These are phyloP conservation scores for Cheilinus undulatus DNA, from an alignment of 2,113 vertebrate genomes.

Conservation along the genomic window DNA sequence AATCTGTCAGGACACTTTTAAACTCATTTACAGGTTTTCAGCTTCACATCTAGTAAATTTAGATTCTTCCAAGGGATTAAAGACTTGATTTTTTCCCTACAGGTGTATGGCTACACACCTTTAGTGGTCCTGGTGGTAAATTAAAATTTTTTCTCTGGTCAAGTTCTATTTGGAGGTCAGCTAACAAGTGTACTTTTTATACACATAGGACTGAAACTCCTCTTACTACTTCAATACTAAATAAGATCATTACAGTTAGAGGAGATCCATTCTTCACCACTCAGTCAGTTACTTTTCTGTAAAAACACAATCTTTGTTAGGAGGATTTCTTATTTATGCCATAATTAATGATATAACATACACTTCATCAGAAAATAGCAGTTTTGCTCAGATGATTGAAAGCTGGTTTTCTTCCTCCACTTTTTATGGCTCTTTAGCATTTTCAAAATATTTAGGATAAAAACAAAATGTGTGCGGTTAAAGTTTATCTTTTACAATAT, in stretches of 20 bases:
- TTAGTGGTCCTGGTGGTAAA: not conserved
- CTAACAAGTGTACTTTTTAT: conserved; percentile 4
- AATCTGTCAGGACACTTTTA: conserved; percentile 74
- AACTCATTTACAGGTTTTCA: conserved; percentile 25
- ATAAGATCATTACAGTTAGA: not conserved
- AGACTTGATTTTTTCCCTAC: not conserved
- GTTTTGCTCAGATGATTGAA: not conserved
- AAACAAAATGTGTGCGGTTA: too few species aligned
- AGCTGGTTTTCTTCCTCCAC: not conserved
- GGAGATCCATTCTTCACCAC: not conserved
- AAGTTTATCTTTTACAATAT: too few species aligned
- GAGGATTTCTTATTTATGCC: too few species aligned
- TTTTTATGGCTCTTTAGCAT: not conserved
- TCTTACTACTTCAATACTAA: not conserved
- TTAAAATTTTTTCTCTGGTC: not conserved
- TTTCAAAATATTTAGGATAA: not conserved
- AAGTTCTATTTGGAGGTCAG: conserved; percentile 15
- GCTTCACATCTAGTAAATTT: conserved; percentile 51
- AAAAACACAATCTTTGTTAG: too few species aligned
- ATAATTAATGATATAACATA: too few species aligned
- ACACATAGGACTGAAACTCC: not conserved
- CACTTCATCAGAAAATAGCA: not conserved
- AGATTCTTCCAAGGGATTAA: conserved; percentile 16
- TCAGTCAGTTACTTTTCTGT: not conserved
- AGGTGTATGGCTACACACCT: conserved; percentile 5